Conservation (phyloP, 2,888 invertebrate genomes). For the Nomada ruficornis region DNA sequence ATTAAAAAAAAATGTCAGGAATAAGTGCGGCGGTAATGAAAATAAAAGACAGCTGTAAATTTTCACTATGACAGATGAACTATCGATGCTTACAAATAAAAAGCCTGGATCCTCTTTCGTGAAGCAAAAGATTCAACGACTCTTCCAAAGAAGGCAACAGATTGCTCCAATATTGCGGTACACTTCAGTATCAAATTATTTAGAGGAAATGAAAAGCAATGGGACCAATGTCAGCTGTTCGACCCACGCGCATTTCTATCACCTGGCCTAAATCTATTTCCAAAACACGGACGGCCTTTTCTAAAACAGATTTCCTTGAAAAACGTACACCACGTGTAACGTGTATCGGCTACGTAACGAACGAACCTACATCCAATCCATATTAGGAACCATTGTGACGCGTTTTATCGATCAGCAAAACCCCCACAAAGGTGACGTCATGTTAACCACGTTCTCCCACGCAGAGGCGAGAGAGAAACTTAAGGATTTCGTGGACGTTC, state of each 20-base stretch:
- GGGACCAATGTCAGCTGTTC: no score
- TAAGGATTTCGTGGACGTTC: conserved; percentile 45
- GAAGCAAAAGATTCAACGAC: no score
- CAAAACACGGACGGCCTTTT: not conserved
- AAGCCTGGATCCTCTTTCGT: no score
- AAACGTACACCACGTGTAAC: conserved; percentile 2
- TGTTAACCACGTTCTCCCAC: conserved; percentile 67
- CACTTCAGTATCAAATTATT: no score
- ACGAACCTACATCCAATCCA: conserved; percentile 60
- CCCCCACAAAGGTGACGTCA: conserved; percentile 74
- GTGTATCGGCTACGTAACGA: conserved; percentile 10
- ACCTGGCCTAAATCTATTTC: not conserved
- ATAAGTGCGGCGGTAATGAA: no score
- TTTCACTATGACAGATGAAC: no score
- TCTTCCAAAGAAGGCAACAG: no score
- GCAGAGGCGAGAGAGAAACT: conserved; percentile 38
- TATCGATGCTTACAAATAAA: no score
- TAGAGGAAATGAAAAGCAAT: no score
- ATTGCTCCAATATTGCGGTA: no score
- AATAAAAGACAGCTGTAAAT: no score
- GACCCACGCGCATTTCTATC: not conserved
- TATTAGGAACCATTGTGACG: conserved; percentile 71
- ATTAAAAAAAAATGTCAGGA: no score
- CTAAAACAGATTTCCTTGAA: not conserved
- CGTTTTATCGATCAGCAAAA: conserved; percentile 70